phyloP scores from a whole-genome alignment of 2,113 vertebrate species.

The Cathartes aura region DNA sequence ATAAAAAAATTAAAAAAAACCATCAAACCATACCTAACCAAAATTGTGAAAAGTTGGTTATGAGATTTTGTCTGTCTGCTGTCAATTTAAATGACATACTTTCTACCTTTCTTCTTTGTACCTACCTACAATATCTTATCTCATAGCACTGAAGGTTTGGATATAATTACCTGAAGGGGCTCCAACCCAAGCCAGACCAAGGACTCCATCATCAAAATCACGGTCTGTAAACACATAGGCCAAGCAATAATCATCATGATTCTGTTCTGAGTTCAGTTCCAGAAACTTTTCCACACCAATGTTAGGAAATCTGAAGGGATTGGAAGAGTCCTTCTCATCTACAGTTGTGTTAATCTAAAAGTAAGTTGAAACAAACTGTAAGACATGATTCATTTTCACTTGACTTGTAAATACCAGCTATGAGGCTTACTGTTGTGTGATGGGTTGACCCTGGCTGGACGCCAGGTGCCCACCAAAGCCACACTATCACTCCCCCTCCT shows the following conservation, averaged over 20 bases:
- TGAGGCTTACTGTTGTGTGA: not conserved
- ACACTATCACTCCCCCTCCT: no score
- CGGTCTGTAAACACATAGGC: constrained; percentile 98
- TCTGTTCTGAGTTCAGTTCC: constrained; percentile 97
- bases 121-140: not conserved
- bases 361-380: constrained; percentile 32
- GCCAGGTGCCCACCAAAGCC: no score
- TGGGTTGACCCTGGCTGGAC: no score
- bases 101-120: not conserved
- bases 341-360: constrained; percentile 93
- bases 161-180: constrained; percentile 90
- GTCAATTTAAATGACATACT: not conserved
- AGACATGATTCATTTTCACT: not conserved
- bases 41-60: not conserved
- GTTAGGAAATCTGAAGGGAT: constrained; percentile 97
- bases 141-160: not conserved
- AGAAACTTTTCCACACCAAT: constrained; percentile 99
- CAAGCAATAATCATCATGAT: constrained; percentile 98
- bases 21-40: not conserved
- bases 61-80: not conserved
- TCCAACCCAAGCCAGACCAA: constrained; percentile 98
- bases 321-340: constrained; percentile 89
- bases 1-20: not conserved
- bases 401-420: not conserved
- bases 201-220: constrained; percentile 97